Percentiles rank a stretch among this genome's conserved stretches.
phyloP scores from a whole-genome alignment of 2,797 vertebrate species.

The Syngnathus acus region DNA sequence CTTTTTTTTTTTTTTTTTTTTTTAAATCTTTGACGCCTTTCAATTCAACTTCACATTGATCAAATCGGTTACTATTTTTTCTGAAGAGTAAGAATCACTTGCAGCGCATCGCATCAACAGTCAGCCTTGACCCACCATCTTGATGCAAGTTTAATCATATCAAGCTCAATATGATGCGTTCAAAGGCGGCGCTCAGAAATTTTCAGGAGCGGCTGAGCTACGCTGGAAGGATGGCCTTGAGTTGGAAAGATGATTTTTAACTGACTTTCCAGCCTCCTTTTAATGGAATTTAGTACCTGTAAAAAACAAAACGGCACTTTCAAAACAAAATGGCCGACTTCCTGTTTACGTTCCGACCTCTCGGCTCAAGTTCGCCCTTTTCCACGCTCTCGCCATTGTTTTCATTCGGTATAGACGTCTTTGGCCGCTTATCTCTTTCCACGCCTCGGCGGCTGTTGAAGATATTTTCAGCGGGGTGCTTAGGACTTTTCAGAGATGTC shows the following conservation, averaged over 20 bases:
- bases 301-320: no score
- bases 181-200: background rate
- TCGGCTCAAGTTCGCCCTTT: no score
- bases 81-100: background rate
- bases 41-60: slow-evolving; percentile 4
- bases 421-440: no score
- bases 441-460: no score
- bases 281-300: no score
- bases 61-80: slow-evolving; percentile 9
- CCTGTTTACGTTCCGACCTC: background rate
- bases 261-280: background rate
- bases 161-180: background rate
- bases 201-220: background rate
- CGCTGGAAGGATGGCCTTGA: background rate
- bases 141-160: background rate
- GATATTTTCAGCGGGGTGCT: background rate
- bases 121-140: background rate
- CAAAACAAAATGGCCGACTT: background rate
- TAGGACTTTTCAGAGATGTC: background rate
- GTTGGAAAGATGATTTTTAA: background rate
- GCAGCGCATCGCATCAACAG: no score
- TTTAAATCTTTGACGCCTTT: slow-evolving; percentile 31
- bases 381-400: no score
- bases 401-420: no score
- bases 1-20: slow-evolving; percentile 22